Percentiles rank a stretch among this genome's conserved stretches.
These are phyloP conservation scores for Apamea epomidion DNA, from an alignment of 2,888 invertebrate genomes.

Conservation along the genomic window DNA sequence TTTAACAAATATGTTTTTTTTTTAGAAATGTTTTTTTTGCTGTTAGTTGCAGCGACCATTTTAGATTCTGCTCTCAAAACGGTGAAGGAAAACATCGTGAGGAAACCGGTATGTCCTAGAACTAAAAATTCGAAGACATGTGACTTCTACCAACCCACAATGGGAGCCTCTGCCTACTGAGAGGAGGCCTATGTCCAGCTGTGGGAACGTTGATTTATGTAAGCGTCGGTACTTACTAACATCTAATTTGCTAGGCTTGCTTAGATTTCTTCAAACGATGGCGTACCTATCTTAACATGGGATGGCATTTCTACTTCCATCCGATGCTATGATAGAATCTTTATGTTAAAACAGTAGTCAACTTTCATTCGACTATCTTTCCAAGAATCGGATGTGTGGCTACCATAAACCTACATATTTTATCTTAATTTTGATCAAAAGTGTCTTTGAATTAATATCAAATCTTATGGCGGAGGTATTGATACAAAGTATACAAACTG, in stretches of 20 bases:
- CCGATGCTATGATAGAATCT: conserved; percentile 56
- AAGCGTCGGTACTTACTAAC: background rate
- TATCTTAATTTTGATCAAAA: conserved; percentile 66
- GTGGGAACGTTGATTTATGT: background rate
- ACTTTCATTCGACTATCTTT: conserved; percentile 71
- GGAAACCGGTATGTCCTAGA: background rate
- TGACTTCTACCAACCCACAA: background rate
- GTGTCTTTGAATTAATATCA: conserved; percentile 62
- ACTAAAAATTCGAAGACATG: background rate
- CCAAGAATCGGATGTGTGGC: conserved; percentile 66
- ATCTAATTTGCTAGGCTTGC: background rate
- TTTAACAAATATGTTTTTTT: background rate
- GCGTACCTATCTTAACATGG: conserved; percentile 11
- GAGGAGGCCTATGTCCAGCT: background rate
- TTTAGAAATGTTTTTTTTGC: background rate
- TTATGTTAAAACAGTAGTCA: conserved; percentile 72
- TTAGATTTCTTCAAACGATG: background rate
- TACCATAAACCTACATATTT: conserved; percentile 70
- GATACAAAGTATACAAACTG: conserved; percentile 62
- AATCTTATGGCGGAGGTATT: conserved; percentile 53
- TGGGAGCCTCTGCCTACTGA: background rate
- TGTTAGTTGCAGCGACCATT: too few relatives aligned
- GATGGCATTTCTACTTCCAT: conserved; percentile 43
- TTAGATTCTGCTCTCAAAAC: background rate
- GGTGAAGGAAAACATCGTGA: background rate